Base-by-base conservation (phyloP, 1,140 invertebrate genomes). In the Cotesia chilonis region DNA sequence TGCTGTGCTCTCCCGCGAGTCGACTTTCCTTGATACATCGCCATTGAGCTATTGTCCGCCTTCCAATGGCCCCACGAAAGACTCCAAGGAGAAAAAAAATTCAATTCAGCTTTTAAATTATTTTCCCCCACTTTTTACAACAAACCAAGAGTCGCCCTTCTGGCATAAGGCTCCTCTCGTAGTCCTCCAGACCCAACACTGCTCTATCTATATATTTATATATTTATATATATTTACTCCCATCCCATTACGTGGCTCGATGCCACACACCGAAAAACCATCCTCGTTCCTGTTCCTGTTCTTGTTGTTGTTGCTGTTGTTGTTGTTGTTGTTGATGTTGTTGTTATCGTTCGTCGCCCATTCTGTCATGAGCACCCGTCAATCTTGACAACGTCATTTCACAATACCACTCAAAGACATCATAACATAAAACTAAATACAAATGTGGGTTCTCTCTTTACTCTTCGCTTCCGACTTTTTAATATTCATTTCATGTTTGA, bases 51-150 rank as follows among this genome's bases (percentile, higher is more conserved):
- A 86, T 87, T 87, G 85, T 87, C 83, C 85, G 84, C 84, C 78
- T 84, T 80, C 85, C 84, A 85, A 86, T 86, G 82, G 83, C 82
- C 81, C 83, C 84, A 86, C 83, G 84, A 86, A 86, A 85, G 83
- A 86, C 83, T 85, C 82, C 78, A 76, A 83, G 82, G 82, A 84
- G 84, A 85, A 85, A 77, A 83, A 87, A 87, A 86, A 87, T 87
- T 86, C 85, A 86, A 87, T 87, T 87, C 85, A 85, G 85, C 85
- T 87, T 87, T 86, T 86, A 86, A 86, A 86, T 85, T 85, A 86
- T 87, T 87, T 47, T 63, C 20, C 28, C 59, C 57, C 65, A 54
- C 47, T 51, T 54, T 10, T 36, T n/a, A n/a, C 4, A 35, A 74
- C 68, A 51, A 65, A 10, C 74, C 61, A 74, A 47, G 41, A n/a